Evolutionary conservation across 2,797 vertebrate species (phyloP).

Genomic region (Aeoliscus strigatus): DNA sequence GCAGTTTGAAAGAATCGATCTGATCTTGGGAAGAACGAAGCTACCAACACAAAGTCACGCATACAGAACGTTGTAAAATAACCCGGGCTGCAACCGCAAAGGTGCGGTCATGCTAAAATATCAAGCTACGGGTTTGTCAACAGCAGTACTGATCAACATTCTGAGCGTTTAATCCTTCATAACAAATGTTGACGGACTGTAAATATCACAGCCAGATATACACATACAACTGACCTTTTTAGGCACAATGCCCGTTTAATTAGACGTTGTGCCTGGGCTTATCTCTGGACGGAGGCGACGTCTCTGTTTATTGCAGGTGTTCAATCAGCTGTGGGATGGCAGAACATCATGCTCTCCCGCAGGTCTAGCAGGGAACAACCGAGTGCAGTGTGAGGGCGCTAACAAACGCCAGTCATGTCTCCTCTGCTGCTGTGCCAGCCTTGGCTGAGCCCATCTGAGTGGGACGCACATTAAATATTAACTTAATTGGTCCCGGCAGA

Average conservation of each 20-base stretch:
- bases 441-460: slow-evolving; percentile 63
- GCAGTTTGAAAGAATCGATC: too few species aligned
- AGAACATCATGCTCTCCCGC: slow-evolving; percentile 63
- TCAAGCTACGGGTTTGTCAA: too few species aligned
- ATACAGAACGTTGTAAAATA: too few species aligned
- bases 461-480: slow-evolving; percentile 77
- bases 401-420: slow-evolving; percentile 55
- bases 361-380: slow-evolving; percentile 56
- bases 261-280: slow-evolving; percentile 31
- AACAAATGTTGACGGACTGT: too few species aligned
- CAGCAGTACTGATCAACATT: slow-evolving; percentile 22
- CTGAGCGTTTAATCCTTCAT: slow-evolving; percentile 12
- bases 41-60: too few species aligned
- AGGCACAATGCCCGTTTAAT: slow-evolving; percentile 43
- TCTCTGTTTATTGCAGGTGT: slow-evolving; percentile 57
- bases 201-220: too few species aligned
- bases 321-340: slow-evolving; percentile 59
- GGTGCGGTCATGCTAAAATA: too few species aligned
- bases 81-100: too few species aligned
- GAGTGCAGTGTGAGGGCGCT: slow-evolving; percentile 43
- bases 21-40: too few species aligned
- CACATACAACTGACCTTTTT: slow-evolving; percentile 22
- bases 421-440: slow-evolving; percentile 62
- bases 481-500: slow-evolving; percentile 77
- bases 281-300: slow-evolving; percentile 18